Evolutionary conservation across 2,797 vertebrate species (phyloP), one percentile per base, ranked within the genome.

Genomic region (Carapus acus): DNA sequence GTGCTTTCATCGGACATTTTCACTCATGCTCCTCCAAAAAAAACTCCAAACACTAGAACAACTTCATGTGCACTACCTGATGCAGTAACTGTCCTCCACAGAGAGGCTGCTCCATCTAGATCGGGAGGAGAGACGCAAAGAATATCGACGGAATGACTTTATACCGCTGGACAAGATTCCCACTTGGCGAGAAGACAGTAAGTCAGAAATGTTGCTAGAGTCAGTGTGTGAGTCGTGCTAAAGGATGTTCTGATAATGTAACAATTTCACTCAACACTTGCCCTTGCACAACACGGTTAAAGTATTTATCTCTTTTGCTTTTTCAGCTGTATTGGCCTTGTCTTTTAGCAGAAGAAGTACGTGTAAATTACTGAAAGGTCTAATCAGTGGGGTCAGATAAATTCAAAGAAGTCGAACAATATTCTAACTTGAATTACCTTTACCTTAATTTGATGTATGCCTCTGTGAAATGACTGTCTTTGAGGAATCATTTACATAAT

Each of bases 41-140:
- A n/a, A 27, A 27, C 5, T 27, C 37, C 51, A 6, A 43, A 7
- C 9, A 16, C 20, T 4, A 43, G 22, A 40, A 7, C 12, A 12
- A 2, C 8, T 37, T 50, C 19, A 7, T 58, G 3, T 39, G 23
- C 21, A 22, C 36, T 13, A 4, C 3, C 49, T 31, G 34, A 0
- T 48, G 2, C 58, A 14, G 4, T 49, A 19, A 13, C 17, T 74
- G 47, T 55, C 33, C 27, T 71, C 18, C 42, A 49, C 77, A 98
- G 96, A 94, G 53, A 92, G 94, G 75, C 87, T 96, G 68, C 84
- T 94, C 73, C 86, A 87, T 83, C 90, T 97, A 81, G 88, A 90
- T 44, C 74, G 81, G 69, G 93, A 96, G 42, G 94, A 95, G 50
- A 91, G 92, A 62, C 94, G 93, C 71, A 95, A 92, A 84, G 93